Percentiles rank a stretch among this genome's conserved stretches.
Evolutionary conservation across 2,113 vertebrate genomes (phyloP).

Genomic region (Calyptomena viridis): DNA sequence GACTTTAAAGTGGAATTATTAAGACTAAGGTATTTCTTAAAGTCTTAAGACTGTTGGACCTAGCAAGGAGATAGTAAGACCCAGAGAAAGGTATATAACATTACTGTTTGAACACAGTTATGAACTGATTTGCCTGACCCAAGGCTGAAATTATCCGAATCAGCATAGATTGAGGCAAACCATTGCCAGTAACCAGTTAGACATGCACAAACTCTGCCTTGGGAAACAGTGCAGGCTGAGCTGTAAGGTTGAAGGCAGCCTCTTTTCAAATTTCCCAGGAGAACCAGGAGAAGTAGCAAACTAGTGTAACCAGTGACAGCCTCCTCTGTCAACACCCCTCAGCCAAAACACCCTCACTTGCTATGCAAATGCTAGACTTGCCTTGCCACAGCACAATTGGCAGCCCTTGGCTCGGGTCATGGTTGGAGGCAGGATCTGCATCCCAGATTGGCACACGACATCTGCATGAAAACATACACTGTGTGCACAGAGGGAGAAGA

Average conservation of each 20-base stretch:
- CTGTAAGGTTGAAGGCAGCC: background rate
- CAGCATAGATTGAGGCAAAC: background rate
- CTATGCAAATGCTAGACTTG: background rate
- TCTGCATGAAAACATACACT: background rate
- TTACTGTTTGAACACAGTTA: background rate
- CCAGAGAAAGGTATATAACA: rapidly evolving
- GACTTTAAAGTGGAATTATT: background rate
- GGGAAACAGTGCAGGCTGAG: background rate
- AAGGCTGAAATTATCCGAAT: background rate
- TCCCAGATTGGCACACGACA: rapidly evolving
- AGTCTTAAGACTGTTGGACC: background rate
- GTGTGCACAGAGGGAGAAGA: background rate
- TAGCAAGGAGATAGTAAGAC: background rate
- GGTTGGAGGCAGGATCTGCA: background rate
- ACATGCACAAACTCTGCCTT: background rate
- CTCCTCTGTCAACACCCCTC: background rate
- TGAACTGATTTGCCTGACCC: background rate
- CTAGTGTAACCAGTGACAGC: background rate
- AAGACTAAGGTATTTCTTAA: background rate
- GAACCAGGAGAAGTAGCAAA: background rate
- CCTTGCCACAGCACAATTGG: background rate
- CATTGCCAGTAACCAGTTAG: background rate
- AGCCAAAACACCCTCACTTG: background rate
- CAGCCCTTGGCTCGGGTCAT: background rate
- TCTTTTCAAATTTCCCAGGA: background rate